Percentiles rank a stretch among this genome's conserved stretches.
Conservation (phyloP, 1,140 invertebrate species). For the Pseudomyrmex pallidus region DNA sequence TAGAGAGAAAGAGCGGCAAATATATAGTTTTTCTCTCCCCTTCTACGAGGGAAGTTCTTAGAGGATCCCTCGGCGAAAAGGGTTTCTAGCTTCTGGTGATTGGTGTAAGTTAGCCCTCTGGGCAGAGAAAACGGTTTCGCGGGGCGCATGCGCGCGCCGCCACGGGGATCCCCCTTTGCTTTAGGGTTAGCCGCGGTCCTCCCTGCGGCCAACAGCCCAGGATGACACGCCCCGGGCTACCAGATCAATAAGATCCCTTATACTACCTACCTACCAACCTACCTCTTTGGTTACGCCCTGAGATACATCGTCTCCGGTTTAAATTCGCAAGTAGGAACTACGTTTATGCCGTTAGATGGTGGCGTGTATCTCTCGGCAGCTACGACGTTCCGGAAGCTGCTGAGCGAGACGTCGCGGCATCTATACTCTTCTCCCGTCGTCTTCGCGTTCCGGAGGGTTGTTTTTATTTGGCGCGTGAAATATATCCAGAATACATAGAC, state of each 20-base stretch:
- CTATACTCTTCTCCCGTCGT: too few relatives aligned
- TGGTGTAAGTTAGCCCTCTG: slow-evolving; percentile 84
- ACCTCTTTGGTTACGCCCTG: slow-evolving; percentile 81
- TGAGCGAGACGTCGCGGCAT: background rate
- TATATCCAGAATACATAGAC: background rate
- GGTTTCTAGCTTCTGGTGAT: slow-evolving; percentile 84
- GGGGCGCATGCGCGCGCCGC: slow-evolving; percentile 77
- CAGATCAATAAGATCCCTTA: slow-evolving; percentile 86
- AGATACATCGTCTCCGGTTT: slow-evolving; percentile 69
- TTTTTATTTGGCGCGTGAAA: slow-evolving; percentile 9
- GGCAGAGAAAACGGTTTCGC: slow-evolving; percentile 75
- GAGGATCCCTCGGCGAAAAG: slow-evolving; percentile 79
- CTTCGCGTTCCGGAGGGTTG: background rate
- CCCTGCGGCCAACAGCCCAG: slow-evolving; percentile 85
- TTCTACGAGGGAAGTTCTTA: slow-evolving; percentile 74
- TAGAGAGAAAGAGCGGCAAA: slow-evolving; percentile 40
- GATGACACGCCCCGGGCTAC: slow-evolving; percentile 86
- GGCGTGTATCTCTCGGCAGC: slow-evolving; percentile 45
- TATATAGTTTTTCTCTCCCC: slow-evolving; percentile 71
- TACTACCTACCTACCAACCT: slow-evolving; percentile 80
- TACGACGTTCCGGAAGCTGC: background rate
- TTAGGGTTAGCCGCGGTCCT: slow-evolving; percentile 85
- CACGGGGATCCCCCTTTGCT: slow-evolving; percentile 79
- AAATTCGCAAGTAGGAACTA: slow-evolving; percentile 67
- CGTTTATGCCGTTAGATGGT: slow-evolving; percentile 16